Conservation (phyloP, 1,140 invertebrate genomes). For the Mamestra configurata region DNA sequence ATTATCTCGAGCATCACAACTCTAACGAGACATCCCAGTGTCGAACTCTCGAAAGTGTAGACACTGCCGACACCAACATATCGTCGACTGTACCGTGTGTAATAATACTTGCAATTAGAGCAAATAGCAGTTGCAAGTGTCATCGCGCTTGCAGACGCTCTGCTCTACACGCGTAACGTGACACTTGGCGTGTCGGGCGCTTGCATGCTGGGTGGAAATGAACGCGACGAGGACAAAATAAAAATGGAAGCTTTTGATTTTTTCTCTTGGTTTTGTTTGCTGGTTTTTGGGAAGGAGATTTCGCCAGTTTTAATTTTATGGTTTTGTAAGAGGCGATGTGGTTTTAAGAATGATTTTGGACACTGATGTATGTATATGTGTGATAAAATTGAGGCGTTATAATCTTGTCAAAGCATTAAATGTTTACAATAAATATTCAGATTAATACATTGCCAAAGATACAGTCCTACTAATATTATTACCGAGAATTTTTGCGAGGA, state of each 20-base stretch:
- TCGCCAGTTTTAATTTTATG: too few relatives aligned
- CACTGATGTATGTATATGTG: too few relatives aligned
- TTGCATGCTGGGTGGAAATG: conserved; percentile 8
- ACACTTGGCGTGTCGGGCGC: conserved; percentile 43
- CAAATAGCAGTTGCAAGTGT: conserved; percentile 59
- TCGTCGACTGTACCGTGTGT: conserved; percentile 36
- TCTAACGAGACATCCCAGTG: background rate
- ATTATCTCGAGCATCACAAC: background rate
- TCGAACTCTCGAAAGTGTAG: conserved; percentile 46
- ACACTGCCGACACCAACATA: conserved; percentile 32
- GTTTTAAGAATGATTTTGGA: too few relatives aligned
- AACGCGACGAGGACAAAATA: background rate
- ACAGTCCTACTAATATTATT: too few relatives aligned
- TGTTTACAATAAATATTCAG: too few relatives aligned
- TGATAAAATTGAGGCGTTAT: too few relatives aligned
- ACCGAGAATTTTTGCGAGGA: too few relatives aligned
- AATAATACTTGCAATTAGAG: conserved; percentile 69
- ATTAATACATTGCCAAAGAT: too few relatives aligned
- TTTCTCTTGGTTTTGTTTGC: background rate
- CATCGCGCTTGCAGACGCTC: conserved; percentile 53
- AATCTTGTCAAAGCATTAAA: too few relatives aligned
- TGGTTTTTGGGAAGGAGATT: background rate
- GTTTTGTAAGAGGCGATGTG: too few relatives aligned
- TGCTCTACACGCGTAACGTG: conserved; percentile 49
- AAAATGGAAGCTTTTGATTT: background rate